Percentiles rank a stretch among this genome's conserved stretches.
These are phyloP conservation scores for Tethya wilhelma DNA, from an alignment of 37 sponge, comb jelly and placozoan species.

Conservation along the genomic window DNA sequence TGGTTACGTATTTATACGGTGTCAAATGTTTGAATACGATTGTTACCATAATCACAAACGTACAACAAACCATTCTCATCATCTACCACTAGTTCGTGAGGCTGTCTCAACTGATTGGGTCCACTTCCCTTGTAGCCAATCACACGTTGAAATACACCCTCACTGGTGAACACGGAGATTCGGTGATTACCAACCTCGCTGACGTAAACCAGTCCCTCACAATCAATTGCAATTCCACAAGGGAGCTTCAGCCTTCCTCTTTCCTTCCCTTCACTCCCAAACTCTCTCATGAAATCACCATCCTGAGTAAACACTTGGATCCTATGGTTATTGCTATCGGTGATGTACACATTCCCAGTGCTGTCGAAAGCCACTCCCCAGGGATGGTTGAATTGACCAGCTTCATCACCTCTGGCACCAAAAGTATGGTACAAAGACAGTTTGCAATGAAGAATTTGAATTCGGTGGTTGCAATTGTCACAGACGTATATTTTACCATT, in stretches of 20 bases:
- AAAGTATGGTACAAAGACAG: no score
- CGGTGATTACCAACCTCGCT: constrained; percentile 6
- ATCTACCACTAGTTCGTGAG: constrained; percentile 41
- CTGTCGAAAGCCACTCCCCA: constrained; percentile 44
- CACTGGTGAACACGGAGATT: constrained; percentile 27
- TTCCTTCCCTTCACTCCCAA: constrained; percentile 9
- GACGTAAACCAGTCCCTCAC: constrained; percentile 32
- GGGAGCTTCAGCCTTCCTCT: constrained; percentile 1
- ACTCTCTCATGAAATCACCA: constrained; percentile 24
- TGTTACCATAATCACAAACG: constrained; percentile 49
- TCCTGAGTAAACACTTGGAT: constrained; percentile 61
- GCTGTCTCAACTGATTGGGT: constrained; percentile 29
- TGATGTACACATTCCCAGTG: constrained; percentile 52
- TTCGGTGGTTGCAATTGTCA: no score
- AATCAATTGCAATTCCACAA: constrained; percentile 8
- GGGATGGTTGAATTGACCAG: constrained; percentile 62
- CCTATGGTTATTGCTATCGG: constrained; percentile 47
- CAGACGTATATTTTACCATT: no score
- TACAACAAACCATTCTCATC: constrained; percentile 49
- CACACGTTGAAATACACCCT: constrained; percentile 43
- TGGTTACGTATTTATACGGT: no score
- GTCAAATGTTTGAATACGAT: constrained; percentile 1
- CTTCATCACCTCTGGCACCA: constrained; percentile 35
- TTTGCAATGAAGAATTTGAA: no score
- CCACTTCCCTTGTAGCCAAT: constrained; percentile 43